Evolutionary conservation across 2,888 invertebrate species (phyloP).

Genomic region (Rhopalosiphum nymphaeae): DNA sequence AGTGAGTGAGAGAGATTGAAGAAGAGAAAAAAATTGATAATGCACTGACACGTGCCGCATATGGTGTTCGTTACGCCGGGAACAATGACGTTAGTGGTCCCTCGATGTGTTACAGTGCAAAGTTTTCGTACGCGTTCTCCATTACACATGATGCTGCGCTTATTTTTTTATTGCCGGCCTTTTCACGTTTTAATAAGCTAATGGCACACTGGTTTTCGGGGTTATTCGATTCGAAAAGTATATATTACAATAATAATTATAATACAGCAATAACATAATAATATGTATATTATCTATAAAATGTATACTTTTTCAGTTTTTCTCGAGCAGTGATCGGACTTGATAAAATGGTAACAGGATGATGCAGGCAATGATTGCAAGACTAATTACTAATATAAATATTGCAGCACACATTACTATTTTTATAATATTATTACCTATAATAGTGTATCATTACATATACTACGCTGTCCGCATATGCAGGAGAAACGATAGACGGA

Average conservation of each 20-base stretch:
- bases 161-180: constrained; percentile 27
- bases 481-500: background rate
- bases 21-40: constrained; percentile 34
- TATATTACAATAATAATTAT: background rate
- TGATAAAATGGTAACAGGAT: background rate
- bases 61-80: constrained; percentile 57
- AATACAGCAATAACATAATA: background rate
- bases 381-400: background rate
- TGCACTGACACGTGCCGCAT: constrained; percentile 56
- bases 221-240: background rate
- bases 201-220: background rate
- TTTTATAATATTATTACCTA: no score
- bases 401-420: background rate
- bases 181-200: constrained; percentile 51
- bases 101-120: constrained; percentile 42
- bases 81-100: constrained; percentile 59
- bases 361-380: background rate
- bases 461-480: background rate
- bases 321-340: background rate
- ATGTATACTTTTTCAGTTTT: background rate
- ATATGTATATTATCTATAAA: no score
- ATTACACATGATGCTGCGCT: constrained; percentile 34
- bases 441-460: background rate
- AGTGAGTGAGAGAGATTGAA: background rate
- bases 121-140: constrained; percentile 47